Conservation (phyloP, 2,888 invertebrate genomes). For the Palloptera scutellata region DNA sequence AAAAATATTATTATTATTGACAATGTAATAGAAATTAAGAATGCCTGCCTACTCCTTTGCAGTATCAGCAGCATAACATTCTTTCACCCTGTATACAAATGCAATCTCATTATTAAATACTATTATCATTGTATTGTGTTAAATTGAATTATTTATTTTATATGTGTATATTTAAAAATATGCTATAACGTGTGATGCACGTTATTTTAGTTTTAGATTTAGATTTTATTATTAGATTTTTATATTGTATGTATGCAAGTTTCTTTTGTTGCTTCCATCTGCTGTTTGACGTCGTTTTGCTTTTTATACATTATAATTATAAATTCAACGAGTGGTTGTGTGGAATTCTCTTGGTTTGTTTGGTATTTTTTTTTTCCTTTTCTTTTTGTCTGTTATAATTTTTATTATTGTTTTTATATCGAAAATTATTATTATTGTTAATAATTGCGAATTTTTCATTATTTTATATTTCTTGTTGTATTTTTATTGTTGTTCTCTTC, state of each 20-base stretch:
- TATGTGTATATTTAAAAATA: too few relatives aligned
- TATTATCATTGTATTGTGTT: background rate
- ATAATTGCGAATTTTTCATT: too few relatives aligned
- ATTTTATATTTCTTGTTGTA: background rate
- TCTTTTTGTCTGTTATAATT: too few relatives aligned
- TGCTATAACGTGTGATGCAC: too few relatives aligned
- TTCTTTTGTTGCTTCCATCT: slow-evolving; percentile 20
- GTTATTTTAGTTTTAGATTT: too few relatives aligned
- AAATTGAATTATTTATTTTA: too few relatives aligned
- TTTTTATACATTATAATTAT: slow-evolving; percentile 27
- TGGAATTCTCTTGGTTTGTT: slow-evolving; percentile 19
- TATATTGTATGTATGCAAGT: background rate
- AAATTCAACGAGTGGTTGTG: slow-evolving; percentile 16
- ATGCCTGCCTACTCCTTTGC: too few relatives aligned
- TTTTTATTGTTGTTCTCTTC: slow-evolving; percentile 19
- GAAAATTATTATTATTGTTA: too few relatives aligned
- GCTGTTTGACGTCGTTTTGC: background rate
- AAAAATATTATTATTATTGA: too few relatives aligned
- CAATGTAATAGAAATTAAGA: too few relatives aligned
- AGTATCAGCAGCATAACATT: slow-evolving; percentile 6
- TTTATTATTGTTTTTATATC: too few relatives aligned
- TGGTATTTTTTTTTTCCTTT: slow-evolving; percentile 13
- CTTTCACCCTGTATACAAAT: slow-evolving; percentile 33
- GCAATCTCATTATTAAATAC: slow-evolving; percentile 18
- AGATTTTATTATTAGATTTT: too few relatives aligned